Evolutionary conservation across 2,797 vertebrate species (phyloP).

Genomic region (Platyrinchus mystaceus): DNA sequence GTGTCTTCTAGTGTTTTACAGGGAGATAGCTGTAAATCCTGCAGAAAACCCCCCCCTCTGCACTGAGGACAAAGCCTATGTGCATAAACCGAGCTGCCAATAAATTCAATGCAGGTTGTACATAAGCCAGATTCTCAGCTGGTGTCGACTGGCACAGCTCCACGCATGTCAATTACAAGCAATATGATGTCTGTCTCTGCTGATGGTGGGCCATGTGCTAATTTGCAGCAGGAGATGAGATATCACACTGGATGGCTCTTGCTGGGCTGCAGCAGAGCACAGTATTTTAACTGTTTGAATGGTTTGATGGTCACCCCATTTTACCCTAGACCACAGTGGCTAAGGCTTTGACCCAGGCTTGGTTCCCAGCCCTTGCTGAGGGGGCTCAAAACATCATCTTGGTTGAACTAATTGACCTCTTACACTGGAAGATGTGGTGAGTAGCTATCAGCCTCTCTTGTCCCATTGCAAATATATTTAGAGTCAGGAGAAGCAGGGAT

Average conservation of each 20-base stretch:
- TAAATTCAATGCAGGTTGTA: constrained; percentile 21
- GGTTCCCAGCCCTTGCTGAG: neutral
- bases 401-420: neutral
- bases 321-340: neutral
- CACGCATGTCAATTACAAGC: constrained; percentile 16
- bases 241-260: neutral
- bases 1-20: neutral
- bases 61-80: constrained; percentile 3
- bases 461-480: rapidly evolving
- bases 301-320: rapidly evolving
- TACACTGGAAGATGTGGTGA: neutral
- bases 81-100: neutral
- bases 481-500: neutral
- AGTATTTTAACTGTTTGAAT: neutral
- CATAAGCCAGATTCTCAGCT: constrained; percentile 50
- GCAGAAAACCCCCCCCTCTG: neutral
- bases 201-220: neutral
- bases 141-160: constrained; percentile 1
- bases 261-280: neutral
- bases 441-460: neutral
- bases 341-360: neutral
- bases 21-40: neutral
- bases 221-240: neutral
- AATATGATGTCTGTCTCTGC: constrained; percentile 36
- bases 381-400: neutral